Conservation (phyloP, 2,113 vertebrate genomes). For the Pedetes capensis region DNA sequence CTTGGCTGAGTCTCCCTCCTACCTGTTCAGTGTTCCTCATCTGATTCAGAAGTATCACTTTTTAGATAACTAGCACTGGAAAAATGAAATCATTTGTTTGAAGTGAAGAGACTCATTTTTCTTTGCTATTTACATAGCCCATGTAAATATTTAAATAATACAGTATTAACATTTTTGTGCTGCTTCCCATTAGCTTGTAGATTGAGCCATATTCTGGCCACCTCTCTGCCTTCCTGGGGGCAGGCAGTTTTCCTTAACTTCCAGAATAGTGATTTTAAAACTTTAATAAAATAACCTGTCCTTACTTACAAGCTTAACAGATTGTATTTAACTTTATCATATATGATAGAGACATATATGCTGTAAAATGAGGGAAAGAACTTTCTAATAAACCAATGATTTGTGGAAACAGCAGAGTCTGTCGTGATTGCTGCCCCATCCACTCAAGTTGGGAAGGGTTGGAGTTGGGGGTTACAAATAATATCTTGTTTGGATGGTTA, state of each 20-base stretch:
- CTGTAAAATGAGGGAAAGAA: slow-evolving; percentile 83
- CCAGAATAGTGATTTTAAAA: slow-evolving; percentile 76
- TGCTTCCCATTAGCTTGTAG: slow-evolving; percentile 78
- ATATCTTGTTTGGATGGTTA: not conserved
- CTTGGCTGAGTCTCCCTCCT: slow-evolving; percentile 34
- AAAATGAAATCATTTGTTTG: slow-evolving; percentile 47
- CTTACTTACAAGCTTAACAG: slow-evolving; percentile 80
- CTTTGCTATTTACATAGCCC: slow-evolving; percentile 61
- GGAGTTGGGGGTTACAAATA: not conserved
- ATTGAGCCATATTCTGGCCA: slow-evolving; percentile 51
- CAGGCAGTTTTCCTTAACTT: slow-evolving; percentile 67
- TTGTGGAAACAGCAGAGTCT: slow-evolving; percentile 79
- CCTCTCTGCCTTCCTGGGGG: slow-evolving; percentile 57
- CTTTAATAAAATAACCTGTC: slow-evolving; percentile 74
- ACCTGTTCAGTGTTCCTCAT: not conserved
- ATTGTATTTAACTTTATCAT: slow-evolving; percentile 87
- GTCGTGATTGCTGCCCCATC: slow-evolving; percentile 56
- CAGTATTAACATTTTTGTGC: slow-evolving; percentile 79
- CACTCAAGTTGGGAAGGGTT: not conserved
- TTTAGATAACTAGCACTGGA: slow-evolving; percentile 60
- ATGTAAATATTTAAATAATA: slow-evolving; percentile 81
- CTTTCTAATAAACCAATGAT: slow-evolving; percentile 87
- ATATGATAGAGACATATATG: slow-evolving; percentile 83
- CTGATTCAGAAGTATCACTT: not conserved
- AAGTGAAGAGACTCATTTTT: slow-evolving; percentile 74